These are phyloP conservation scores for Labeo rohita DNA, from an alignment of 2,113 vertebrate species.

Conservation along the genomic window DNA sequence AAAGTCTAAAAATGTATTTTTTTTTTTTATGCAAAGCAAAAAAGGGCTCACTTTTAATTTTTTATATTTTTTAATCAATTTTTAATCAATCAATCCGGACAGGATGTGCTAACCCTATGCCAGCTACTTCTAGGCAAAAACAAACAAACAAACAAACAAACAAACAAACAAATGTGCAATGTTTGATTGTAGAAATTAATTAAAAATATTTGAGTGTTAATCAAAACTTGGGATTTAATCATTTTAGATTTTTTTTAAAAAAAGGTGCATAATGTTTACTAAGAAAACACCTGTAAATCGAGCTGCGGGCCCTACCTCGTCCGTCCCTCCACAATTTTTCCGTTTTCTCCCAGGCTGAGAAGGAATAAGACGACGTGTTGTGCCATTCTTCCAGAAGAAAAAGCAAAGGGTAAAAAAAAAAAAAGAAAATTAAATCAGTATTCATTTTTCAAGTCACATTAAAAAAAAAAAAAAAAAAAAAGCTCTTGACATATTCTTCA, in stretches of 20 bases:
- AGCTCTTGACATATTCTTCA: neutral
- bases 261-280: neutral
- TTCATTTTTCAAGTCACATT: neutral
- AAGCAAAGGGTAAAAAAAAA: neutral
- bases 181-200: neutral
- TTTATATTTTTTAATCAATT: no score
- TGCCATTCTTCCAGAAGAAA: conserved; percentile 80
- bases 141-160: no score
- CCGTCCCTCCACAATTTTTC: conserved; percentile 85
- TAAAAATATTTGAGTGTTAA: neutral
- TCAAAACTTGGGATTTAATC: neutral
- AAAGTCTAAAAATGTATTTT: no score
- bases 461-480: neutral
- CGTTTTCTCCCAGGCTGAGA: conserved; percentile 87
- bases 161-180: neutral
- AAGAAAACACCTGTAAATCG: neutral
- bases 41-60: no score
- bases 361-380: conserved; percentile 76
- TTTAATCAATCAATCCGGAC: no score
- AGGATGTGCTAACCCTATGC: neutral
- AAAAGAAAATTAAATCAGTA: neutral
- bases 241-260: neutral
- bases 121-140: neutral
- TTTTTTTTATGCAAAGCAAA: no score
- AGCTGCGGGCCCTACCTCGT: conserved; percentile 79